Evolutionary conservation across 2,888 invertebrate genomes (phyloP).

Genomic region (Drosophila dives): DNA sequence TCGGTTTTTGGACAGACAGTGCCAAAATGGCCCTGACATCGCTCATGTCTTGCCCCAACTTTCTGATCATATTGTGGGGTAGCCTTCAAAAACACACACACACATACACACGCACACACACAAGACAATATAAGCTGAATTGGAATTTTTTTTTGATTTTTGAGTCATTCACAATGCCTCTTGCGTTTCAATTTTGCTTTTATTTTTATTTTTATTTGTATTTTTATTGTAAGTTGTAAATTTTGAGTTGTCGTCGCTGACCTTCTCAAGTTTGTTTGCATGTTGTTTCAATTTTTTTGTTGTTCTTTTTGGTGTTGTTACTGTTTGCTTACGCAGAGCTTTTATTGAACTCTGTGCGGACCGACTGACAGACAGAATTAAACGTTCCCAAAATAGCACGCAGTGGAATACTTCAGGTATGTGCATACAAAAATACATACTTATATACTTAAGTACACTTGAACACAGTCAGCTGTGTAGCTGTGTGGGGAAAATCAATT

Average conservation of each 20-base stretch:
- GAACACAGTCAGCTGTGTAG: constrained; percentile 16
- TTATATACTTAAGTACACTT: neutral
- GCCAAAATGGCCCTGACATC: constrained; percentile 45
- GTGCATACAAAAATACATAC: neutral
- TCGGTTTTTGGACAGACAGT: constrained; percentile 33
- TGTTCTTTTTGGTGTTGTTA: constrained; percentile 49
- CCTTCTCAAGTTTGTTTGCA: constrained; percentile 72
- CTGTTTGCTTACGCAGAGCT: constrained; percentile 41
- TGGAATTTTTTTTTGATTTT: constrained; percentile 9
- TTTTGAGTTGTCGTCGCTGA: constrained; percentile 64
- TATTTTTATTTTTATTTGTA: constrained; percentile 34
- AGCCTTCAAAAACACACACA: constrained; percentile 55
- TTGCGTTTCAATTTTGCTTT: constrained; percentile 45
- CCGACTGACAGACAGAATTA: constrained; percentile 31
- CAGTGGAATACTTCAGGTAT: constrained; percentile 31
- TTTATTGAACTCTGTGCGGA: constrained; percentile 11
- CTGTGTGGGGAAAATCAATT: constrained; percentile 65
- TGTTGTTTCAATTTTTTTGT: constrained; percentile 29
- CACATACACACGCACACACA: neutral
- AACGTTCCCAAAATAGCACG: constrained; percentile 62
- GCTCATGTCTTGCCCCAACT: constrained; percentile 10
- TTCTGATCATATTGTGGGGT: constrained; percentile 19
- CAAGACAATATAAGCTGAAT: constrained; percentile 2
- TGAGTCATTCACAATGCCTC: constrained; percentile 25
- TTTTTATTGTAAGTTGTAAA: constrained; percentile 70